phyloP scores from a whole-genome alignment of 2,888 invertebrate species.

The Arrhopalites spinosus region DNA sequence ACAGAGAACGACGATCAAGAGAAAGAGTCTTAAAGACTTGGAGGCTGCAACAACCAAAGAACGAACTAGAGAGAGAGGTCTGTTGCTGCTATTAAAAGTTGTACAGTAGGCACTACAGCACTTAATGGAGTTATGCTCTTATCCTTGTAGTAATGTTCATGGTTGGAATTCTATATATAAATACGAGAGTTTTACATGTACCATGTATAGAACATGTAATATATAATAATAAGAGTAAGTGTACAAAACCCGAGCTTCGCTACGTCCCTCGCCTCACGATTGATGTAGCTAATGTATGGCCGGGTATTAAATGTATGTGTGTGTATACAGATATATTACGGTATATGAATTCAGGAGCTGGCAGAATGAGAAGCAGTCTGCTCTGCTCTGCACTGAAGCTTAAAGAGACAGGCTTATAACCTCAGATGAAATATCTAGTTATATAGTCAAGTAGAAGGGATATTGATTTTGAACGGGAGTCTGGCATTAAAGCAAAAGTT shows the following conservation, averaged over 20 bases:
- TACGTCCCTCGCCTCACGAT: neutral
- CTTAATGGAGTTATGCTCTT: conserved; percentile 20
- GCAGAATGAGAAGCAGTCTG: neutral
- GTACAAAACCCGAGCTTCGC: neutral
- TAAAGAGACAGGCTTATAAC: conserved; percentile 11
- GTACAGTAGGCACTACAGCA: conserved; percentile 13
- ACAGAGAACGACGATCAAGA: conserved; percentile 3
- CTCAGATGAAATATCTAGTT: conserved; percentile 15
- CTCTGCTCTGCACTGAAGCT: neutral
- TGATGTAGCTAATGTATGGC: neutral
- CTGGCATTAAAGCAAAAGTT: conserved; percentile 26
- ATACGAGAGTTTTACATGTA: too few species aligned
- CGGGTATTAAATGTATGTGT: neutral
- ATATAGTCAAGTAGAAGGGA: conserved; percentile 14
- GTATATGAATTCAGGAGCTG: neutral
- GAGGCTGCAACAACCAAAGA: conserved; percentile 11
- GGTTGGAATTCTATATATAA: neutral
- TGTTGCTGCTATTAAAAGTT: conserved; percentile 24
- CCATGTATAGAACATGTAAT: too few species aligned
- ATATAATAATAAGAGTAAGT: neutral
- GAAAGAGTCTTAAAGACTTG: neutral
- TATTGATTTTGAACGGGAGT: conserved; percentile 33
- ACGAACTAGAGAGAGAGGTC: conserved; percentile 9
- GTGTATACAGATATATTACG: neutral
- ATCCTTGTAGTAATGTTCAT: too few species aligned